Percentiles rank a stretch among this genome's conserved stretches.
Conservation (phyloP, 2,888 invertebrate genomes). For the Eupithecia vulgata region DNA sequence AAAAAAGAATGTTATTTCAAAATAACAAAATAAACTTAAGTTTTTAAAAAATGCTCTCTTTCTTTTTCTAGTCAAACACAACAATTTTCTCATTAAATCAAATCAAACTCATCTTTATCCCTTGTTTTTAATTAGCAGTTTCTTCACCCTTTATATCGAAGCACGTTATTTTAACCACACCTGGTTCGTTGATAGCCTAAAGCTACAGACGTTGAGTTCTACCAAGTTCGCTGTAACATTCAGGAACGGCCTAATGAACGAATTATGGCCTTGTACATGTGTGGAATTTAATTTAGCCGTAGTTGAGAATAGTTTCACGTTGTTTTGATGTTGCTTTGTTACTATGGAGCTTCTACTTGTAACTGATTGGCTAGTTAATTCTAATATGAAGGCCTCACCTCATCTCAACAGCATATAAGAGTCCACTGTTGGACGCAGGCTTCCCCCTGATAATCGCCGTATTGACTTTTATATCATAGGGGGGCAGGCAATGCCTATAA, state of each 20-base stretch:
- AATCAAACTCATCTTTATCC: neutral
- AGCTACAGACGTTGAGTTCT: constrained; percentile 35
- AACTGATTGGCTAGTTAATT: neutral
- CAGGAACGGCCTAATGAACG: constrained; percentile 36
- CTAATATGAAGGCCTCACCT: no score
- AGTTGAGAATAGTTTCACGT: constrained; percentile 32
- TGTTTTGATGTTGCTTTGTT: constrained; percentile 16
- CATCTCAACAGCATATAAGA: no score
- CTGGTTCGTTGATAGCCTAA: constrained; percentile 55
- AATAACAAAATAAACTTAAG: neutral
- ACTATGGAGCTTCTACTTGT: neutral
- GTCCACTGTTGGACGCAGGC: no score
- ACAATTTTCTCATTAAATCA: neutral
- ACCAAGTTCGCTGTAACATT: constrained; percentile 39
- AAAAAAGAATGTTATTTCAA: neutral
- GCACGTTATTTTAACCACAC: constrained; percentile 64
- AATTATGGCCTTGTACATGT: constrained; percentile 36
- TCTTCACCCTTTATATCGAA: constrained; percentile 48
- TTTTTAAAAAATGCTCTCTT: neutral
- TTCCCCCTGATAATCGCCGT: no score
- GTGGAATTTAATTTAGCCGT: constrained; percentile 37
- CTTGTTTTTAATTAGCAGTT: neutral
- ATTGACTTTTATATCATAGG: no score
- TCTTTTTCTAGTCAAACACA: neutral
- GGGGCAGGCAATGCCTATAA: no score